Evolutionary conservation across 2,113 vertebrate species (phyloP).

Genomic region (Malaclemys terrapin): DNA sequence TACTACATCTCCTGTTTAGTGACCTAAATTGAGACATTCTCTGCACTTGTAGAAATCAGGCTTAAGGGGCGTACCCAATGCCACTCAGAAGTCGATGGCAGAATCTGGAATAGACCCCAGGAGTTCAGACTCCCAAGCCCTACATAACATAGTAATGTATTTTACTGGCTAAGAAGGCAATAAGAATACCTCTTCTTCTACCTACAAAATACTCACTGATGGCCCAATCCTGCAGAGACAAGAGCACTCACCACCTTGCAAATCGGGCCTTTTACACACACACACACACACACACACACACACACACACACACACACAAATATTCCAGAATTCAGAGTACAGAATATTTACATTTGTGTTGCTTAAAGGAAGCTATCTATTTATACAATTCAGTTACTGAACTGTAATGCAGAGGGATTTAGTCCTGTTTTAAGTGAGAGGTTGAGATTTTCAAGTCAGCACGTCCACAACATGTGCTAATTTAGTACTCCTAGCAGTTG

Average conservation of each 20-base stretch:
- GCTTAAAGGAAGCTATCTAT: neutral
- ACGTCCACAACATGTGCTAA: neutral
- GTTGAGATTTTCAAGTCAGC: neutral
- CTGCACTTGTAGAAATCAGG: neutral
- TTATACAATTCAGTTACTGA: neutral
- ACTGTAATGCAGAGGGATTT: neutral
- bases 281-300: too few species aligned
- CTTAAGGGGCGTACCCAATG: neutral
- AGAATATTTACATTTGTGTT: neutral
- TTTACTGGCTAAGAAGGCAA: too few species aligned
- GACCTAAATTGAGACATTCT: neutral
- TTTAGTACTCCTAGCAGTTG: neutral
- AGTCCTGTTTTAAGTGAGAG: neutral
- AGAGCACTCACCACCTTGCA: neutral
- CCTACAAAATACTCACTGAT: neutral
- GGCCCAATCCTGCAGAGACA: too few species aligned
- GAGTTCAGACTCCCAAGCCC: neutral
- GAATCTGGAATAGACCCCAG: neutral
- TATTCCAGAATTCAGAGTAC: neutral
- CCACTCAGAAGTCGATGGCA: neutral
- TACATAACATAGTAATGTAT: neutral
- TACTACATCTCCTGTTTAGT: neutral
- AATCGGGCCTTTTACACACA: neutral
- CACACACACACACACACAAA: neutral
- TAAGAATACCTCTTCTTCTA: neutral